Conservation (phyloP, 2,888 invertebrate species). For the Seira ritae region DNA sequence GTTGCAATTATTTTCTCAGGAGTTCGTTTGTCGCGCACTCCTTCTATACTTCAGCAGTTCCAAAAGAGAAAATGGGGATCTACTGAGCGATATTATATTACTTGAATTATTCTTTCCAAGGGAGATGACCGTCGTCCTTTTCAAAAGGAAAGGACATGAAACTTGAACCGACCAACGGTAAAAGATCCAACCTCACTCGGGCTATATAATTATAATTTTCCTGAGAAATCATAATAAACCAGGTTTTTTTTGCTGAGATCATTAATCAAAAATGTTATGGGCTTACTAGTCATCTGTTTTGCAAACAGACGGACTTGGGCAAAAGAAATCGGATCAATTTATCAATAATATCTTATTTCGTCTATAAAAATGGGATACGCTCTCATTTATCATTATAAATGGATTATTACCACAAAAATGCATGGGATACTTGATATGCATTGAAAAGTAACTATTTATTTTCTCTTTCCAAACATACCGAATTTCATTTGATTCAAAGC, state of each 20-base stretch:
- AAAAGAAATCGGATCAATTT: not conserved
- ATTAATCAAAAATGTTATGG: not conserved
- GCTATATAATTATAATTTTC: not conserved
- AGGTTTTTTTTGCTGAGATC: not conserved
- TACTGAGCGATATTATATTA: too few species aligned
- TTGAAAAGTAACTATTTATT: too few species aligned
- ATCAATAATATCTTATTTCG: too few species aligned
- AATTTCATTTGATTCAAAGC: too few species aligned
- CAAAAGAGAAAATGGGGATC: too few species aligned
- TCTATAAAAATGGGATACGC: not conserved
- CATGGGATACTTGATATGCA: too few species aligned
- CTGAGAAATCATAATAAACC: not conserved
- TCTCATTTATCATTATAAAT: not conserved
- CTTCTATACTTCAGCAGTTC: not conserved
- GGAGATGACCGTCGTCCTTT: not conserved
- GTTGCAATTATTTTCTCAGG: constrained; percentile 27
- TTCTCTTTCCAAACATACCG: too few species aligned
- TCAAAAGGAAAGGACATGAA: not conserved
- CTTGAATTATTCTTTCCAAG: not conserved
- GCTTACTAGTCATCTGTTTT: constrained; percentile 1
- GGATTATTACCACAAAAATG: too few species aligned
- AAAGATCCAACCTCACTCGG: not conserved
- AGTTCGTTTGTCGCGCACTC: not conserved
- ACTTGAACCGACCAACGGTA: not conserved
- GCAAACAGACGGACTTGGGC: not conserved